Evolutionary conservation across 2,888 invertebrate genomes (phyloP).

Genomic region (Drymonia ruficornis): DNA sequence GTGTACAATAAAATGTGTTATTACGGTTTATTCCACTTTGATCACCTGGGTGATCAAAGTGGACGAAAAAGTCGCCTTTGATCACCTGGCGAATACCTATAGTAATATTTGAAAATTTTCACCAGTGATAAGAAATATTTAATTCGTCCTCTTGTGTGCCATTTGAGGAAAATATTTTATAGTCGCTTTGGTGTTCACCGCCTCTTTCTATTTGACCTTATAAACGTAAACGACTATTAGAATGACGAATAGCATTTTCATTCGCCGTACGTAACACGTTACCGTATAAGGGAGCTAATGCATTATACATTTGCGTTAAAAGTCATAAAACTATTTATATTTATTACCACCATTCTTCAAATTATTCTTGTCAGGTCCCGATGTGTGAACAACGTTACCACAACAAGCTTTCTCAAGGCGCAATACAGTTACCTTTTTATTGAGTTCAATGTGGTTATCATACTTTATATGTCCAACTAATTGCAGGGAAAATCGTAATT

Average conservation of each 20-base stretch:
- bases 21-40: too few relatives aligned
- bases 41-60: too few relatives aligned
- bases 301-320: constrained; percentile 49
- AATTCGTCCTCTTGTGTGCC: not conserved
- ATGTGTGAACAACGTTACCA: constrained; percentile 49
- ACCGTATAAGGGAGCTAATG: constrained; percentile 33
- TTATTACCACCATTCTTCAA: constrained; percentile 45
- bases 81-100: too few relatives aligned
- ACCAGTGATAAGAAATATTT: too few relatives aligned
- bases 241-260: constrained; percentile 34
- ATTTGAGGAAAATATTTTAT: constrained; percentile 2
- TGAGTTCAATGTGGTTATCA: constrained; percentile 41
- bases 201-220: constrained; percentile 11
- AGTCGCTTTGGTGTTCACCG: constrained; percentile 5
- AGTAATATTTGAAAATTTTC: too few relatives aligned
- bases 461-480: constrained; percentile 20
- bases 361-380: constrained; percentile 50
- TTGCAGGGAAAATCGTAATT: constrained; percentile 22
- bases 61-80: too few relatives aligned
- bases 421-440: constrained; percentile 58
- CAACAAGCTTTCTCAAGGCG: constrained; percentile 52
- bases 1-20: too few relatives aligned
- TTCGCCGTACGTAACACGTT: constrained; percentile 30
- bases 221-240: constrained; percentile 19
- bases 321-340: constrained; percentile 44